phyloP scores from a whole-genome alignment of 2,113 vertebrate genomes.

The Cyphotilapia sp. region DNA sequence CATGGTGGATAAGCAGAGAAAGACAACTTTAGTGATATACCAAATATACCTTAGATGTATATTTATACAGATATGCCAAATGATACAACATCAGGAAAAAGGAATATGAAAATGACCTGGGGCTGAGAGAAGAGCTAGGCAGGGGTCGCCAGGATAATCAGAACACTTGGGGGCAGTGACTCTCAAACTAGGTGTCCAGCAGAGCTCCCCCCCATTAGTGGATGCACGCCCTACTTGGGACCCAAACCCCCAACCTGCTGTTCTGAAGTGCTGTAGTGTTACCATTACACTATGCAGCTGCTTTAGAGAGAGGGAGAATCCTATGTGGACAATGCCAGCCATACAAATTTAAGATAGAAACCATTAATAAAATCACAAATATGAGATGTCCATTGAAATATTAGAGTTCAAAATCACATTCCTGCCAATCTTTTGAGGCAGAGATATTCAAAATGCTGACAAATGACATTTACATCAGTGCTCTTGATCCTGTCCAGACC shows the following conservation, averaged over 20 bases:
- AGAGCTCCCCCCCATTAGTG: not conserved
- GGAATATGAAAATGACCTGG: not conserved
- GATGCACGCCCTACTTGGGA: accelerated
- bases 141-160: not conserved
- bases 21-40: not conserved
- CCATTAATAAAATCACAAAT: not conserved
- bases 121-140: not conserved
- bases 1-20: not conserved
- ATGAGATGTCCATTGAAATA: accelerated
- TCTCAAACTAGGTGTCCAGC: not conserved
- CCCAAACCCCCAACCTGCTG: not conserved
- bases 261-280: not conserved
- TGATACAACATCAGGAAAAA: not conserved
- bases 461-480: not conserved
- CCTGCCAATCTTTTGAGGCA: not conserved
- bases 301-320: not conserved
- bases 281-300: not conserved
- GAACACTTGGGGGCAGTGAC: not conserved
- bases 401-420: not conserved
- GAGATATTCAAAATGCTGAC: not conserved
- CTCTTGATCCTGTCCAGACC: not conserved
- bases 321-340: not conserved
- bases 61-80: not conserved
- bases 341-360: not conserved
- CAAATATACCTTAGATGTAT: not conserved